phyloP scores from a whole-genome alignment of 2,888 invertebrate species.

The Schizaphis graminum region DNA sequence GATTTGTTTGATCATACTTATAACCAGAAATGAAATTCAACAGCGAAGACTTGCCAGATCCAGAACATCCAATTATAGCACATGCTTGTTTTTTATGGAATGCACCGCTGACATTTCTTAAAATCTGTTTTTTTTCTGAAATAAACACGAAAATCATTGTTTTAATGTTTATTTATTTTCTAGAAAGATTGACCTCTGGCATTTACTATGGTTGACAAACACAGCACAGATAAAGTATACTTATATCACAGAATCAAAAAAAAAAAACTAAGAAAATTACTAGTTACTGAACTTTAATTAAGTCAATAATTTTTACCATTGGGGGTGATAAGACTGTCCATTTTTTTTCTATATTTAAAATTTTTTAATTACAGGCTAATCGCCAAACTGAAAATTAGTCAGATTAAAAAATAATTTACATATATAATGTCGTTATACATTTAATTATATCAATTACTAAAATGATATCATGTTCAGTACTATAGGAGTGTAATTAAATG shows the following conservation, averaged over 20 bases:
- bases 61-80: constrained; percentile 67
- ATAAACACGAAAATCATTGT: neutral
- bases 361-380: too few relatives aligned
- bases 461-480: neutral
- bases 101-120: constrained; percentile 59
- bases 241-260: neutral
- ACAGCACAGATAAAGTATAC: neutral
- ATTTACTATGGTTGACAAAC: neutral
- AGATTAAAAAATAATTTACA: neutral
- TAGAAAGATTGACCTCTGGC: neutral
- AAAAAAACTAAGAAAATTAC: neutral
- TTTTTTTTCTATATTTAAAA: neutral
- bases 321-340: neutral
- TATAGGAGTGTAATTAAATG: neutral
- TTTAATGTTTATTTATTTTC: neutral
- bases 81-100: constrained; percentile 42
- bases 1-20: constrained; percentile 54
- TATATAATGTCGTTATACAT: neutral
- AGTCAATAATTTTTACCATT: neutral
- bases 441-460: neutral
- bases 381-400: neutral
- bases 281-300: too few relatives aligned
- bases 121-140: constrained; percentile 64
- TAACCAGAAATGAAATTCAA: constrained; percentile 67
- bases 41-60: constrained; percentile 67